A percentile compares a stretch with the other conserved stretches of the same genome.
These are phyloP conservation scores for Muscicapa adusta DNA, from an alignment of 2,113 vertebrate genomes.

Conservation along the genomic window DNA sequence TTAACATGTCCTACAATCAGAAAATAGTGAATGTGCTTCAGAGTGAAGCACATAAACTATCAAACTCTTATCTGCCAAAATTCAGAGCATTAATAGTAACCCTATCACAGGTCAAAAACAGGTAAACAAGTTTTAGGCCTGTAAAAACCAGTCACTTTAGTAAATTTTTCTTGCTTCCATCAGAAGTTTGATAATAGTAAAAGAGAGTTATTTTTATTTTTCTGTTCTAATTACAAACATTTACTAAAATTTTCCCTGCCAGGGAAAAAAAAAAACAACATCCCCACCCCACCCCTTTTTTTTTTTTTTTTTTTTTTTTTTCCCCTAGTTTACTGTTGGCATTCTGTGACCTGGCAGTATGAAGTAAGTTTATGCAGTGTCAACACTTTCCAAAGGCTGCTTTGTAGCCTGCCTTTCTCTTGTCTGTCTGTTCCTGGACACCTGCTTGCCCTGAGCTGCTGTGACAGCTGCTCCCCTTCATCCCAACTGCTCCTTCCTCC, in stretches of 20 bases:
- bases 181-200: not conserved
- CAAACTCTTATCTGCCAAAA: not conserved
- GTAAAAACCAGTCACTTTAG: not conserved
- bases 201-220: not conserved
- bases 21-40: fast-evolving
- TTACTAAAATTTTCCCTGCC: not conserved
- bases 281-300: fast-evolving
- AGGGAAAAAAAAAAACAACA: fast-evolving
- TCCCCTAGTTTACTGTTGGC: not conserved
- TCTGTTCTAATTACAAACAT: not conserved
- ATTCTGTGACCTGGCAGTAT: not conserved
- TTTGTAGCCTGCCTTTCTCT: not conserved
- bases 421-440: not conserved
- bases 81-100: not conserved
- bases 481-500: not conserved
- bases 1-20: not conserved
- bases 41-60: not conserved
- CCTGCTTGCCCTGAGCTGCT: not conserved
- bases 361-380: not conserved
- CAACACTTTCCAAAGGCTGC: not conserved
- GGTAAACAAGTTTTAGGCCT: not conserved
- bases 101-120: not conserved
- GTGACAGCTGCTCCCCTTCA: not conserved
- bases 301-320: not conserved
- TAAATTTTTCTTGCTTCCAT: not conserved